A percentile compares a stretch with the other conserved stretches of the same genome.
Conservation (phyloP, 2,113 vertebrate species). For the Montifringilla adamsi region DNA sequence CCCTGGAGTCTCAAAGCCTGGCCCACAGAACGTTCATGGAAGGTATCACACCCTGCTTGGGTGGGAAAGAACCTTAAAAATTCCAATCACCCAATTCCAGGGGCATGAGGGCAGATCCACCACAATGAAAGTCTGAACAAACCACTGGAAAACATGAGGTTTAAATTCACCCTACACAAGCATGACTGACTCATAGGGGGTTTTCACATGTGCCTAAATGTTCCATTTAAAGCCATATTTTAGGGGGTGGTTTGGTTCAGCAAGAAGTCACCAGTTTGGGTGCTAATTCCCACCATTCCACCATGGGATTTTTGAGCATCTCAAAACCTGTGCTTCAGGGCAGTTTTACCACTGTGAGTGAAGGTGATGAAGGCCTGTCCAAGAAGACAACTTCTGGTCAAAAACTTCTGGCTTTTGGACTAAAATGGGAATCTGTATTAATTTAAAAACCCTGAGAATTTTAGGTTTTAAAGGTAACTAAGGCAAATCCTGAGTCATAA, state of each 20-base stretch:
- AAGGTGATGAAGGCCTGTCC: not conserved
- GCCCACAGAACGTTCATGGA: constrained; percentile 79
- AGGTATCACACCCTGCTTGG: constrained; percentile 68
- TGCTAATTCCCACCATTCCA: not conserved
- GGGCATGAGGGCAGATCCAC: not conserved
- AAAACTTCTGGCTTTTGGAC: not conserved
- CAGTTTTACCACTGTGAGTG: not conserved
- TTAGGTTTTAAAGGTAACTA: not conserved
- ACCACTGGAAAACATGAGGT: not conserved
- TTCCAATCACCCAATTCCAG: not conserved
- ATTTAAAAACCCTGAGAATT: not conserved
- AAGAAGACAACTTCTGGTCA: not conserved
- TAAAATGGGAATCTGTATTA: not conserved
- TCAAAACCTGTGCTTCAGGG: not conserved
- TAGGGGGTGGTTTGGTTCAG: not conserved
- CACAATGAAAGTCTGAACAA: not conserved
- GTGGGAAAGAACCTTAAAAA: not conserved
- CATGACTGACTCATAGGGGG: not conserved
- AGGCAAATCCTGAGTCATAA: not conserved
- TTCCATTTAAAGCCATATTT: not conserved
- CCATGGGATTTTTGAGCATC: not conserved
- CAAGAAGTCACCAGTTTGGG: not conserved
- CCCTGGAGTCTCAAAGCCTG: constrained; percentile 85
- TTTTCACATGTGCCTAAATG: not conserved
- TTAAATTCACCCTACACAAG: not conserved